These are phyloP conservation scores for Pangasius mekongensis DNA, from an alignment of 2,797 vertebrate species.

Conservation along the genomic window DNA sequence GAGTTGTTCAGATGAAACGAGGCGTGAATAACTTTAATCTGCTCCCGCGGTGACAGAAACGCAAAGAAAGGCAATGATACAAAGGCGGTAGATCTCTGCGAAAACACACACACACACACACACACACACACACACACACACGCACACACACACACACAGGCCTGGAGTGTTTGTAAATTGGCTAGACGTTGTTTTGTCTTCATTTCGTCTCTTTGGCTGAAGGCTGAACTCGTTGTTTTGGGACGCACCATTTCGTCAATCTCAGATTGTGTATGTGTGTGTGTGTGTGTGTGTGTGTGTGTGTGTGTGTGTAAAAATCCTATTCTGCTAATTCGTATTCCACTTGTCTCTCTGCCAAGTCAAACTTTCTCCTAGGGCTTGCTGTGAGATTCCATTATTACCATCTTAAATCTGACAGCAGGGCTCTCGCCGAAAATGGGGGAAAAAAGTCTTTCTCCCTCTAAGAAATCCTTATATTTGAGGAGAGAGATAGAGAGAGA, in stretches of 20 bases:
- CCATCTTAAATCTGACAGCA: constrained; percentile 54
- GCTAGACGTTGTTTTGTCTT: neutral
- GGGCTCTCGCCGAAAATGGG: constrained; percentile 25
- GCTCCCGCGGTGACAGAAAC: constrained; percentile 39
- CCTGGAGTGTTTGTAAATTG: constrained; percentile 1
- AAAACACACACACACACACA: constrained; percentile 14
- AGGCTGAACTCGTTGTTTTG: neutral
- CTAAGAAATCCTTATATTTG: constrained; percentile 4
- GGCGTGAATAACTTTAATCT: constrained; percentile 56
- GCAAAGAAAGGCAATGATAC: constrained; percentile 15
- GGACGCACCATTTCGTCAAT: neutral
- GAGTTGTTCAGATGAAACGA: constrained; percentile 55
- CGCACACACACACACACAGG: neutral
- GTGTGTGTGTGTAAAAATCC: constrained; percentile 29
- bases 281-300: constrained; percentile 18
- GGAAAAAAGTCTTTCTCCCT: constrained; percentile 31
- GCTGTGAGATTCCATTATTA: constrained; percentile 55
- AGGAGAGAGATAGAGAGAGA: neutral
- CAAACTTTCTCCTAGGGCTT: constrained; percentile 56
- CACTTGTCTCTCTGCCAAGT: constrained; percentile 22
- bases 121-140: constrained; percentile 13
- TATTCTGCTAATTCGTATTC: constrained; percentile 51
- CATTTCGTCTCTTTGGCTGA: neutral
- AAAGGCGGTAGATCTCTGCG: neutral
- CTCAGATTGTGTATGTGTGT: constrained; percentile 2